phyloP scores from a whole-genome alignment of 2,113 vertebrate genomes.

The Brienomyrus longianalis region DNA sequence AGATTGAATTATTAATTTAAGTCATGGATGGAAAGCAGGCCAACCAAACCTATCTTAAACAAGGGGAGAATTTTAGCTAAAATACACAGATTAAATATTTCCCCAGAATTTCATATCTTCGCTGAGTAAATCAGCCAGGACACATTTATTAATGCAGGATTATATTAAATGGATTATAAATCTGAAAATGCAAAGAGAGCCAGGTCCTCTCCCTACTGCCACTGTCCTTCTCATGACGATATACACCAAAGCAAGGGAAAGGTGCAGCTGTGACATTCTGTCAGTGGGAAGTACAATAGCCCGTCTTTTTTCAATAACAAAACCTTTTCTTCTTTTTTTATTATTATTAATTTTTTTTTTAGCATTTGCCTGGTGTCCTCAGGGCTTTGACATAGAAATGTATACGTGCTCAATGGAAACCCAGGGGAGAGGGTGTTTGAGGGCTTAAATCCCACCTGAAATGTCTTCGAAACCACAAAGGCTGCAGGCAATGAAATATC shows the following conservation, averaged over 20 bases:
- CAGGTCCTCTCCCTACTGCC: background rate
- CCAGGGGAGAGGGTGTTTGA: slow-evolving; percentile 12
- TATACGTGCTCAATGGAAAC: background rate
- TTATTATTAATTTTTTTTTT: background rate
- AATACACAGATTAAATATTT: slow-evolving; percentile 10
- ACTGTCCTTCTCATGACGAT: background rate
- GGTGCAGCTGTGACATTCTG: background rate
- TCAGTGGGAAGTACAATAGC: background rate
- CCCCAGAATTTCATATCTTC: slow-evolving; percentile 3
- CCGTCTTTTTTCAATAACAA: background rate
- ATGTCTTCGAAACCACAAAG: slow-evolving; percentile 4
- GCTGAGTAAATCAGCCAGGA: background rate
- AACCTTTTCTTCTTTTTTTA: background rate
- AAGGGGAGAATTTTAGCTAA: background rate
- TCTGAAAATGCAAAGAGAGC: background rate
- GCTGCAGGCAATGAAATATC: slow-evolving; percentile 19
- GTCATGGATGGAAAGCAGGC: slow-evolving; percentile 11
- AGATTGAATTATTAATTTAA: slow-evolving; percentile 19
- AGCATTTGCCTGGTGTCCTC: slow-evolving; percentile 1
- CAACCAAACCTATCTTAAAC: background rate
- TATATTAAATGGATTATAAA: slow-evolving; percentile 27
- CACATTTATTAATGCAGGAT: slow-evolving; percentile 26
- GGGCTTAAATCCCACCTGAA: slow-evolving; percentile 23
- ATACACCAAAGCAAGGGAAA: background rate
- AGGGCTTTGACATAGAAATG: slow-evolving; percentile 8